Percentiles rank a stretch among this genome's conserved stretches.
Conservation (phyloP, 2,113 vertebrate genomes). For the Aldabrachelys gigantea region DNA sequence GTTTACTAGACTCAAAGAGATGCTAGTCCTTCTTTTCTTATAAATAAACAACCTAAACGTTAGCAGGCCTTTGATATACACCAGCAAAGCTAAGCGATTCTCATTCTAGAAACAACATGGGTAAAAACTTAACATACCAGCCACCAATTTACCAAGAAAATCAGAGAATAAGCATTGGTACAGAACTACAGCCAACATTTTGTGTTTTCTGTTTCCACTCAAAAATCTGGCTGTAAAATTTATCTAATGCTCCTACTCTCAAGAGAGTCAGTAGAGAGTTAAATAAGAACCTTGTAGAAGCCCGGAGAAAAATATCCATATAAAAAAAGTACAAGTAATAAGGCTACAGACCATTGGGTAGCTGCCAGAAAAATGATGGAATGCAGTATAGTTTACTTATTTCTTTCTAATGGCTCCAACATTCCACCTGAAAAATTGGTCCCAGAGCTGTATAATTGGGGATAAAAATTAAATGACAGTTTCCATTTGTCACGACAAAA, state of each 20-base stretch:
- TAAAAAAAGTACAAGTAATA: conserved; percentile 70
- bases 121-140: rapidly evolving
- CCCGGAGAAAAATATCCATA: conserved; percentile 69
- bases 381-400: conserved; percentile 80
- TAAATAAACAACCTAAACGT: neutral
- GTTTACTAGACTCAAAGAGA: neutral
- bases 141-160: rapidly evolving
- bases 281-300: conserved; percentile 26
- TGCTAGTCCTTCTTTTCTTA: neutral
- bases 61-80: neutral
- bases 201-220: rapidly evolving
- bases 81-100: neutral
- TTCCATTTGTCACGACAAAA: conserved; percentile 79
- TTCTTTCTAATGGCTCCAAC: conserved; percentile 83
- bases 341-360: conserved; percentile 77
- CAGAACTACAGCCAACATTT: neutral
- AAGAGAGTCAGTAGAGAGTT: conserved; percentile 19
- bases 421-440: conserved; percentile 83
- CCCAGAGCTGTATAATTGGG: conserved; percentile 80
- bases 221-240: neutral
- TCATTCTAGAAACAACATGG: rapidly evolving
- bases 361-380: conserved; percentile 83
- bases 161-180: rapidly evolving
- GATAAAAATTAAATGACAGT: conserved; percentile 83
- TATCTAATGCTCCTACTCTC: neutral